Evolutionary conservation across 1,140 invertebrate genomes (phyloP), one percentile per base, ranked within the genome.

Genomic region (Sipha flava): DNA sequence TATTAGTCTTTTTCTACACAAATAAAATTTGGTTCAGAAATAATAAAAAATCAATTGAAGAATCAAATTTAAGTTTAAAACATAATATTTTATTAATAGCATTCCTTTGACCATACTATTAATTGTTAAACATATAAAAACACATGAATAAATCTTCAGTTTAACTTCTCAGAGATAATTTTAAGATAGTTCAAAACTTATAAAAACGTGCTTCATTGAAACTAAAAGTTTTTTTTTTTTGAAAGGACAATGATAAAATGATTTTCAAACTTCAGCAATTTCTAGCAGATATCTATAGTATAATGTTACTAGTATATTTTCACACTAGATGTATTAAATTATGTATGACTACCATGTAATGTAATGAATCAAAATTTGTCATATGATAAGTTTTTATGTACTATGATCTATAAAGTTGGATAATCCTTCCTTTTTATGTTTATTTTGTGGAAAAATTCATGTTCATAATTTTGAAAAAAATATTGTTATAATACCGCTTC

Each of bases 191-290:
- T 45, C 29, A 18, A 47, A 70, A 70, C 23, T 45, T 70, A 29
- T 47, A 45, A 29, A 66, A 70, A 26, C 64, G 23, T 16, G 37
- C 64, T 68, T 68, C 37, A 70, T 70, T 70, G 23, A 70, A 70
- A 70, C 66, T 70, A 29, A 2, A 45, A 70, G 40, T 45, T 70
- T 70, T 70, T 70, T 40, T 40, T 66, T 29, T n/a, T 26, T n/a
- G 2, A 70, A 70, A 70, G 45, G 43, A 70, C 66, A 70, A 70
- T 70, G 66, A 68, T 68, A 45, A 68, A 68, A 68, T 21, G 64
- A 70, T 70, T 70, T 9, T 18, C 23, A 45, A 70, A 70, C 66
- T 70, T 70, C 6, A 45, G 4, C 34, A 10, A 66, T 66, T 5
- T 40, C 12, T 40, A 66, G 6, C 62, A 66, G 7, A 23, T 66